Evolutionary conservation across 2,888 invertebrate species (phyloP).

Genomic region (Drosophila neonasuta): DNA sequence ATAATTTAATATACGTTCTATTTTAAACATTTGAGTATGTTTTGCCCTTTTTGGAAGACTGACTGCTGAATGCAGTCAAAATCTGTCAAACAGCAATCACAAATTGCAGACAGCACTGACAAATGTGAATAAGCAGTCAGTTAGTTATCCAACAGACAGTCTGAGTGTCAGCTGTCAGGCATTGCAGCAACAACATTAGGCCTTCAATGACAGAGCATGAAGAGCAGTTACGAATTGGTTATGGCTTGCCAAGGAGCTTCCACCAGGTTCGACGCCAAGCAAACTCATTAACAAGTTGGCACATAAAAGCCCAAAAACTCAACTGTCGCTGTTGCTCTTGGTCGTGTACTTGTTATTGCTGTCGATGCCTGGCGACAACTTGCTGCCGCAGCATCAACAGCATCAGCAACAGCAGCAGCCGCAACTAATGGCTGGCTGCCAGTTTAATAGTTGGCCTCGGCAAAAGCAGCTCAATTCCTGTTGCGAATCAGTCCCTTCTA

Average conservation of each 20-base stretch:
- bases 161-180: slow-evolving; percentile 30
- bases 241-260: slow-evolving; percentile 24
- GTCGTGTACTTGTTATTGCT: neutral
- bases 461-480: slow-evolving; percentile 44
- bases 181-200: slow-evolving; percentile 45
- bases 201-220: slow-evolving; percentile 35
- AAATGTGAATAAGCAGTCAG: slow-evolving; percentile 39
- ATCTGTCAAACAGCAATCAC: slow-evolving; percentile 69
- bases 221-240: neutral
- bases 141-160: slow-evolving; percentile 35
- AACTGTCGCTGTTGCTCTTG: slow-evolving; percentile 24
- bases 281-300: slow-evolving; percentile 76
- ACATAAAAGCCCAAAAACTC: slow-evolving; percentile 62
- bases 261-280: slow-evolving; percentile 26
- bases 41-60: slow-evolving; percentile 6
- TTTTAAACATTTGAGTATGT: neutral
- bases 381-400: slow-evolving; percentile 52
- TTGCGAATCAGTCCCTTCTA: slow-evolving; percentile 36
- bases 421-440: slow-evolving; percentile 71
- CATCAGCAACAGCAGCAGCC: slow-evolving; percentile 41
- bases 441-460: slow-evolving; percentile 57
- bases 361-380: slow-evolving; percentile 66
- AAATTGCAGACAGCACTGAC: slow-evolving; percentile 65
- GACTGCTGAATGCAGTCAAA: slow-evolving; percentile 50
- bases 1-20: neutral